Evolutionary conservation across 1,140 invertebrate species (phyloP).

Genomic region (Bombus impatiens): DNA sequence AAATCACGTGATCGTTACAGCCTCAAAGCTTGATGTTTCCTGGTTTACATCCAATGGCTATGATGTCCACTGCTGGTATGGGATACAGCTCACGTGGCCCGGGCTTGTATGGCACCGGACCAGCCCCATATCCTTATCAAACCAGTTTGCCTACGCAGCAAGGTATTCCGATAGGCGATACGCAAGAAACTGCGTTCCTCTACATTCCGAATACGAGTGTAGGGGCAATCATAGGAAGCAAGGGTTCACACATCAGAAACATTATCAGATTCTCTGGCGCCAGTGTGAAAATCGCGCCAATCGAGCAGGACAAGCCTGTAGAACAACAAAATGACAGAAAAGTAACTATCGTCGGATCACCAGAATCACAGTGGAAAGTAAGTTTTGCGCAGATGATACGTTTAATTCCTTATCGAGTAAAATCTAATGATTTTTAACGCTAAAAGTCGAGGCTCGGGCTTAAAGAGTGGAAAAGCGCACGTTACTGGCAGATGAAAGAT

Average conservation of each 20-base stretch:
- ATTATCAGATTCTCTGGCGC: conserved; percentile 98
- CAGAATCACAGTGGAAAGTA: conserved; percentile 98
- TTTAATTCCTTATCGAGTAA: neutral
- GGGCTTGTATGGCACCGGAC: conserved; percentile 83
- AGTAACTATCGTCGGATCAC: conserved; percentile 96
- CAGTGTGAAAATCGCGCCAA: conserved; percentile 95
- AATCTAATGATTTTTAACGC: neutral
- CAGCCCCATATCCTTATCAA: conserved; percentile 83
- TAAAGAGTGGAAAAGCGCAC: no score
- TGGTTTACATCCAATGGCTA: conserved; percentile 96
- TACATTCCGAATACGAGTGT: conserved; percentile 99
- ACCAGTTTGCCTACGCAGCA: conserved; percentile 78
- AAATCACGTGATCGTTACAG: conserved; percentile 75
- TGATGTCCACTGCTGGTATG: conserved; percentile 95
- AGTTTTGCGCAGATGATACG: neutral
- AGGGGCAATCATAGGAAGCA: conserved; percentile 98
- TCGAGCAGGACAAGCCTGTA: conserved; percentile 90
- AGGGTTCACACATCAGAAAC: conserved; percentile 97
- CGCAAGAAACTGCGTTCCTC: conserved; percentile 94
- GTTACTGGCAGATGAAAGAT: no score
- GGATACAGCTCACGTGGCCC: conserved; percentile 85
- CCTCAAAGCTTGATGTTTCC: conserved; percentile 97
- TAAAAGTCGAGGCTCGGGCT: neutral
- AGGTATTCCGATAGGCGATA: conserved; percentile 82
- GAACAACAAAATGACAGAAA: conserved; percentile 92